phyloP scores from a whole-genome alignment of 2,797 vertebrate species.

The Alauda arvensis region DNA sequence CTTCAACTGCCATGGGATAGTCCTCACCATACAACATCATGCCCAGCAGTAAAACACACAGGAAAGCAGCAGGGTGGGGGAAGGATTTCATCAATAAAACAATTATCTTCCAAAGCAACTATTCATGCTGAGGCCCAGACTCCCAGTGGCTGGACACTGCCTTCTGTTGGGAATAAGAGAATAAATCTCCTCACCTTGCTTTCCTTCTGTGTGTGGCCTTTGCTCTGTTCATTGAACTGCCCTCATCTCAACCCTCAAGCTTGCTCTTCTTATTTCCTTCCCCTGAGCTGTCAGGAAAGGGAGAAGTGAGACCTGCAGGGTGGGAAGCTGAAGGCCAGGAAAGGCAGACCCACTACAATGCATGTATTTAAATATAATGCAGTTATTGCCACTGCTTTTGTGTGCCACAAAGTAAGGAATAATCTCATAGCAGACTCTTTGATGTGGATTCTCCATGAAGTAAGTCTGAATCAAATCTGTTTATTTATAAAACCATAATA shows the following conservation, averaged over 20 bases:
- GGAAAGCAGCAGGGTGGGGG: rapidly evolving
- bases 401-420: neutral
- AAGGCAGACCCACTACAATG: neutral
- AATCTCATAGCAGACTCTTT: neutral
- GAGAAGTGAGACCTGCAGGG: rapidly evolving
- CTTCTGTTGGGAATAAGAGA: neutral
- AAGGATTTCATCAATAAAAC: neutral
- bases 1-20: neutral
- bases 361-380: neutral
- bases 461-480: neutral
- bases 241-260: neutral
- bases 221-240: neutral
- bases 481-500: neutral
- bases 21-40: neutral
- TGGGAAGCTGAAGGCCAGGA: neutral
- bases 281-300: neutral
- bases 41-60: neutral
- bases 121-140: neutral
- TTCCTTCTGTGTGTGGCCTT: neutral
- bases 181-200: neutral
- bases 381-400: neutral
- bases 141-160: neutral
- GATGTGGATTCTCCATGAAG: neutral
- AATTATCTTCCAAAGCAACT: neutral
- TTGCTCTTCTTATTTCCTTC: neutral